Percentiles rank a stretch among this genome's conserved stretches.
phyloP scores from a whole-genome alignment of 2,113 vertebrate species.

The Pluvianellus socialis region DNA sequence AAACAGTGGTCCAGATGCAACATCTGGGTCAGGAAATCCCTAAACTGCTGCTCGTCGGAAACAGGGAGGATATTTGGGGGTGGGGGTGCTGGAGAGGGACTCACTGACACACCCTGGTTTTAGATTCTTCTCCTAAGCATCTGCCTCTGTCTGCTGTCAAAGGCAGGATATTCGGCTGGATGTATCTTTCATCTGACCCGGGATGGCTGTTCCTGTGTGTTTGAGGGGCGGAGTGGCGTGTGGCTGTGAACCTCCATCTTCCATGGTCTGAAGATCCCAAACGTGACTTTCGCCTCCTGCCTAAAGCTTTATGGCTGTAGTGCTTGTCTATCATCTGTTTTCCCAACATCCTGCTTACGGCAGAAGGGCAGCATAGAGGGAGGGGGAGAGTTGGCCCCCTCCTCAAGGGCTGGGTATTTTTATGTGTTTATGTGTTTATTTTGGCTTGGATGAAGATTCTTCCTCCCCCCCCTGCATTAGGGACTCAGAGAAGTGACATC shows the following conservation, averaged over 20 bases:
- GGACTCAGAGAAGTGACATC: slow-evolving; percentile 57
- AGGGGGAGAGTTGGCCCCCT: not conserved
- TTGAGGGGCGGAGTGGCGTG: not conserved
- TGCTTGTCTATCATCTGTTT: not conserved
- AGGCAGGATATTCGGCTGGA: slow-evolving; percentile 18
- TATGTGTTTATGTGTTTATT: slow-evolving; percentile 12
- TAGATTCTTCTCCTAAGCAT: not conserved
- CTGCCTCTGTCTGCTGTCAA: not conserved
- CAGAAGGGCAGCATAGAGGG: not conserved
- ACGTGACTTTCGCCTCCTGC: not conserved
- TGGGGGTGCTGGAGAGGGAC: not conserved
- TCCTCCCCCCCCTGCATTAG: not conserved
- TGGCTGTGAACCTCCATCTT: not conserved
- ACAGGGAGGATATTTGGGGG: not conserved
- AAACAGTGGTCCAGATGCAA: slow-evolving; percentile 1
- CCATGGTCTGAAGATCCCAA: not conserved
- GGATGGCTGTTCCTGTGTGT: not conserved
- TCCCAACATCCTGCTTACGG: not conserved
- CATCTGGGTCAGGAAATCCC: slow-evolving; percentile 49
- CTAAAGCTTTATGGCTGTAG: not conserved
- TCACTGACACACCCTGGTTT: not conserved
- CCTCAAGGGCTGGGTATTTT: not conserved
- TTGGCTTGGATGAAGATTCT: not conserved
- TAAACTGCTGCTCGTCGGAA: not conserved
- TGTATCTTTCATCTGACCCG: not conserved